phyloP scores from a whole-genome alignment of 1,140 invertebrate genomes.

The Augochlora pura region DNA sequence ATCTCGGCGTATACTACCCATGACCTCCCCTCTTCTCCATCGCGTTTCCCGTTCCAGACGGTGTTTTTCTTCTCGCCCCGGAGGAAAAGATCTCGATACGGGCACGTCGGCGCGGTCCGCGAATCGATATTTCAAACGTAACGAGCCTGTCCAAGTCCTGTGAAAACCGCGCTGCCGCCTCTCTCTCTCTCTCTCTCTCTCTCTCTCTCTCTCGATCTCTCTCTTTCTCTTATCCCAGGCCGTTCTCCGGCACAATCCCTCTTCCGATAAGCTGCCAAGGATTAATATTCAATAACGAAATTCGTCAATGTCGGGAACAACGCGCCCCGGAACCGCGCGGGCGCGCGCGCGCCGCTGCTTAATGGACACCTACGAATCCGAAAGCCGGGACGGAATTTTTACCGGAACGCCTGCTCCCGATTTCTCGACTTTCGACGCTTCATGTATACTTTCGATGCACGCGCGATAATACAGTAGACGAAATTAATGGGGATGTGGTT shows the following conservation, averaged over 20 bases:
- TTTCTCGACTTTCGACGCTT: too few species aligned
- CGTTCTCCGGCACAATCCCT: neutral
- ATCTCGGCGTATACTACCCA: too few species aligned
- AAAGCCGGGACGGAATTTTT: neutral
- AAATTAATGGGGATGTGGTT: too few species aligned
- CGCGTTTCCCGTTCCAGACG: neutral
- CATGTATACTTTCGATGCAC: too few species aligned
- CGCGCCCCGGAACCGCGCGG: too few species aligned
- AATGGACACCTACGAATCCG: conserved; percentile 35
- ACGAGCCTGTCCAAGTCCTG: conserved; percentile 44
- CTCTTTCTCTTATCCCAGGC: neutral
- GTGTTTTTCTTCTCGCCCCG: neutral
- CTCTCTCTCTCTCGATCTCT: too few species aligned
- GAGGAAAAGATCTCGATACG: conserved; percentile 27
- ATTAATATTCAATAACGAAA: conserved; percentile 66
- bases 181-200: too few species aligned
- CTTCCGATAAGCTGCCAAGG: conserved; percentile 36
- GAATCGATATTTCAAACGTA: conserved; percentile 61
- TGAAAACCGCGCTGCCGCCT: conserved; percentile 15
- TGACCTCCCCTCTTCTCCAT: neutral
- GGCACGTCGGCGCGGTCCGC: conserved; percentile 1
- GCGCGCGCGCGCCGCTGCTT: conserved; percentile 27
- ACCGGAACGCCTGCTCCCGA: neutral
- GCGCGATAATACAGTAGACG: too few species aligned
- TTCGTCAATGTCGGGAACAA: conserved; percentile 60